Percentiles rank a stretch among this genome's conserved stretches.
phyloP scores from a whole-genome alignment of 2,113 vertebrate species.

The Charina bottae region DNA sequence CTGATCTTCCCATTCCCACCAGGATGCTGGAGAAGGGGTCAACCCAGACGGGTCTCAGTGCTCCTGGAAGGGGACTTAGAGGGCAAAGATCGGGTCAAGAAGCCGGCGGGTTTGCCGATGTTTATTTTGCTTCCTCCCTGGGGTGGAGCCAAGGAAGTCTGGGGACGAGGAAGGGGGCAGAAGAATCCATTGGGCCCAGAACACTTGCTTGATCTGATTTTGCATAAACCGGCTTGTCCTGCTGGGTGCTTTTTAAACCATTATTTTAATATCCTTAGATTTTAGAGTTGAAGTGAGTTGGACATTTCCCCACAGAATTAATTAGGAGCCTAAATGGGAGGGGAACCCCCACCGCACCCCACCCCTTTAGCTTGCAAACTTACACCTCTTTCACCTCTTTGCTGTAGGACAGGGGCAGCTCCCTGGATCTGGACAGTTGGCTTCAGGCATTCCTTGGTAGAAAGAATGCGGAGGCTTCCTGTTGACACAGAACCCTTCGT shows the following conservation, averaged over 20 bases:
- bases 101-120: not conserved
- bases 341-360: not conserved
- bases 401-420: no score
- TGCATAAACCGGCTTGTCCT: constrained; percentile 48
- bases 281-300: not conserved
- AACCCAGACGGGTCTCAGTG: not conserved
- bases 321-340: not conserved
- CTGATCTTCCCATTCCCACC: not conserved
- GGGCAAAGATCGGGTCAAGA: no score
- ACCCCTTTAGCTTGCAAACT: not conserved
- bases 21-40: not conserved
- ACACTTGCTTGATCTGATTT: accelerated
- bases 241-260: not conserved
- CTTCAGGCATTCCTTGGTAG: not conserved
- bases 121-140: not conserved
- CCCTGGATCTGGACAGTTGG: not conserved
- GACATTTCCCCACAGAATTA: not conserved
- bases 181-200: no score
- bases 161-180: not conserved
- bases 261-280: not conserved
- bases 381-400: no score
- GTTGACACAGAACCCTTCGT: not conserved
- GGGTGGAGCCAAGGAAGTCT: not conserved
- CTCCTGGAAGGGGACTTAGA: not conserved
- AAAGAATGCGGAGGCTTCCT: not conserved